A percentile compares a stretch with the other conserved stretches of the same genome.
phyloP scores from a whole-genome alignment of 1,140 invertebrate species.

The Contarinia nasturtii region DNA sequence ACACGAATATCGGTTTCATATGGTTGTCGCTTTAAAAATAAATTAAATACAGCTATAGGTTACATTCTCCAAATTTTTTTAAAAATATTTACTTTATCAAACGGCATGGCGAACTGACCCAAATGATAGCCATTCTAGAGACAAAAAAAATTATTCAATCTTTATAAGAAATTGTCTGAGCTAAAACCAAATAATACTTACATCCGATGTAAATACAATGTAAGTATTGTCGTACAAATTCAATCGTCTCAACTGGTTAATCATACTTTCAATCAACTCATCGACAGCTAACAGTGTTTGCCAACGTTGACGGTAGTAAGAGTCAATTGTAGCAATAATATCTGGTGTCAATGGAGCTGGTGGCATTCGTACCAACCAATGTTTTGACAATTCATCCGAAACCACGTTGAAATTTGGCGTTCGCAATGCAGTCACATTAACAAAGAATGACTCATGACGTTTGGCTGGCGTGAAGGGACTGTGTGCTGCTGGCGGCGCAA shows the following conservation, averaged over 20 bases:
- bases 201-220: constrained; percentile 67
- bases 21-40: constrained; percentile 66
- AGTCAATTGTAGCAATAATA: constrained; percentile 38
- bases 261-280: constrained; percentile 51
- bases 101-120: constrained; percentile 68
- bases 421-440: constrained; percentile 35
- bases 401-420: constrained; percentile 54
- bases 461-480: constrained; percentile 62
- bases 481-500: constrained; percentile 69
- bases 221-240: constrained; percentile 51
- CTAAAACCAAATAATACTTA: too few species aligned
- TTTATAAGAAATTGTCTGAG: too few species aligned
- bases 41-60: too few species aligned
- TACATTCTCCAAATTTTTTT: too few species aligned
- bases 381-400: constrained; percentile 30
- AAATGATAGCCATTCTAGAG: constrained; percentile 84
- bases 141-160: too few species aligned
- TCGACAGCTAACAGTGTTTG: constrained; percentile 69
- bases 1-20: constrained; percentile 77
- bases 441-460: constrained; percentile 42
- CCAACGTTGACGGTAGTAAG: constrained; percentile 47
- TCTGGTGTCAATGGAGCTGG: constrained; percentile 35
- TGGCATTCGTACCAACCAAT: constrained; percentile 56
- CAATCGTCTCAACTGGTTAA: constrained; percentile 31
- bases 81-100: too few species aligned